These are phyloP conservation scores for Atta colombica DNA, from an alignment of 1,140 invertebrate genomes.

Conservation along the genomic window DNA sequence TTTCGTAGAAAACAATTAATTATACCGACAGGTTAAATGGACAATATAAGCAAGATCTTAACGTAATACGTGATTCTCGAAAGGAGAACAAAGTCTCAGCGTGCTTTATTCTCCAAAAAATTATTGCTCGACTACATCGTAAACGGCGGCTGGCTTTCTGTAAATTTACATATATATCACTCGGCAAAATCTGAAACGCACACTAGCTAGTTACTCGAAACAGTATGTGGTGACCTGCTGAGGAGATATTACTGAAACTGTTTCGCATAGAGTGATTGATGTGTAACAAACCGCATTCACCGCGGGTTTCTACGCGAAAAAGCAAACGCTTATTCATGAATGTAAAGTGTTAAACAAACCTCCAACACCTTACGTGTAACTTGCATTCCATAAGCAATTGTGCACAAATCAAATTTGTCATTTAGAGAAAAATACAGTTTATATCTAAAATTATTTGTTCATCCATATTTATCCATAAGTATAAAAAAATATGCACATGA, in stretches of 20 bases:
- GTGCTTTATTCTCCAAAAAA: conserved; percentile 62
- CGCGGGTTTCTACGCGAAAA: conserved; percentile 7
- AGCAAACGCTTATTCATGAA: neutral
- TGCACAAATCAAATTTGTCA: conserved; percentile 25
- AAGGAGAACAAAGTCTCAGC: conserved; percentile 31
- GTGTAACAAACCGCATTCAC: conserved; percentile 22
- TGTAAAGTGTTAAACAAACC: conserved; percentile 12
- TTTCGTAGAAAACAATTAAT: conserved; percentile 26
- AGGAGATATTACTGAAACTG: conserved; percentile 43
- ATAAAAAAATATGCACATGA: neutral
- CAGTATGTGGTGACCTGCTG: conserved; percentile 22
- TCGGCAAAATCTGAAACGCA: conserved; percentile 35
- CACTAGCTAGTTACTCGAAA: conserved; percentile 23
- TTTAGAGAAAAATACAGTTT: neutral
- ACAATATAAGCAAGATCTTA: neutral
- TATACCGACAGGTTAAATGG: conserved; percentile 28
- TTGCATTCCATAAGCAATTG: neutral
- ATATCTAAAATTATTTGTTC: neutral
- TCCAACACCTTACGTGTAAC: neutral
- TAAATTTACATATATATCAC: conserved; percentile 73
- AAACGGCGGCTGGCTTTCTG: conserved; percentile 66
- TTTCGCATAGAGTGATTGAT: conserved; percentile 60
- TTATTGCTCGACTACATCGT: conserved; percentile 9
- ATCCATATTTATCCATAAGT: neutral
- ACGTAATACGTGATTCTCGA: conserved; percentile 14